Percentiles rank a stretch among this genome's conserved stretches.
Conservation (phyloP, 2,797 vertebrate species). For the Hemibagrus guttatus region DNA sequence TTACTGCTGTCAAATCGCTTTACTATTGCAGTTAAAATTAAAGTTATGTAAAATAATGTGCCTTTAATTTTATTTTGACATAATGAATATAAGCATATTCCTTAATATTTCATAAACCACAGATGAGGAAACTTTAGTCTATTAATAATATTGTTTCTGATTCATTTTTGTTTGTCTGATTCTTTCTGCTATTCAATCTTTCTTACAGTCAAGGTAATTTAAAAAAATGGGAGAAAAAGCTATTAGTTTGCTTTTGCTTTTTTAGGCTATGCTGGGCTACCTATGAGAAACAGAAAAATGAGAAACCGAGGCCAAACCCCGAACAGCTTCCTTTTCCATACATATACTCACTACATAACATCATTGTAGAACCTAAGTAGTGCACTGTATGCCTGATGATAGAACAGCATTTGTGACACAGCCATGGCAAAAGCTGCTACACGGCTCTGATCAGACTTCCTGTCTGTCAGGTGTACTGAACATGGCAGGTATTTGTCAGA, state of each 20-base stretch:
- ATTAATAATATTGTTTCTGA: not conserved
- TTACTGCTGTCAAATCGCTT: not conserved
- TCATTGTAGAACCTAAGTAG: not conserved
- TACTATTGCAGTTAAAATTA: not conserved
- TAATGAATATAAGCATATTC: not conserved
- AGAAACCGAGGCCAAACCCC: not conserved
- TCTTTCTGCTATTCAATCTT: not conserved
- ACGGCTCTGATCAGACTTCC: not conserved
- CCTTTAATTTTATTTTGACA: not conserved
- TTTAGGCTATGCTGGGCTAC: not conserved
- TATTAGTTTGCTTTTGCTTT: not conserved
- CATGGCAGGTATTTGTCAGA: not conserved
- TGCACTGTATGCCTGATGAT: not conserved
- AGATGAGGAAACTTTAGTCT: not conserved
- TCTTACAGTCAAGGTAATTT: not conserved
- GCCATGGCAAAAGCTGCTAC: not conserved
- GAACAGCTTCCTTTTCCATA: not conserved
- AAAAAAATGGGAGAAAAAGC: not conserved
- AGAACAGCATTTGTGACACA: not conserved
- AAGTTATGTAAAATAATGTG: not conserved
- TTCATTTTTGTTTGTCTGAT: not conserved
- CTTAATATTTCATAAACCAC: not conserved
- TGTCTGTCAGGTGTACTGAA: not conserved
- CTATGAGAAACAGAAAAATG: not conserved
- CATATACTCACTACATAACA: not conserved